Percentiles rank a stretch among this genome's conserved stretches.
phyloP scores from a whole-genome alignment of 2,113 vertebrate genomes.

The Gnathonemus echidnorhynchus region DNA sequence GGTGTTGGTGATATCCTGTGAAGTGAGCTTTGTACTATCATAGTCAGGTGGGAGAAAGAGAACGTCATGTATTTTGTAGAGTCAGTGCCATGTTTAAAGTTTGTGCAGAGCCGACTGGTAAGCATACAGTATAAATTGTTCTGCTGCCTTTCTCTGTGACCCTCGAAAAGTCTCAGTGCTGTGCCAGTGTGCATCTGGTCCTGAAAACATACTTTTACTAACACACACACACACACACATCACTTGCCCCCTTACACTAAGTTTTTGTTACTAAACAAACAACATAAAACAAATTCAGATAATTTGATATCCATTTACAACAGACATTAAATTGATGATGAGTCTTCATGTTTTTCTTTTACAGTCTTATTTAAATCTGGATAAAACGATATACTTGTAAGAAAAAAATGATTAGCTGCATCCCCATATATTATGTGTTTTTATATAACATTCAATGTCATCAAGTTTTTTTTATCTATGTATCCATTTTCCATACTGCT shows the following conservation, averaged over 20 bases:
- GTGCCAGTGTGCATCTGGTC: constrained; percentile 27
- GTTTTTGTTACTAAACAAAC: background rate
- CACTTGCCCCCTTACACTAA: background rate
- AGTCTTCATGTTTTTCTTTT: background rate
- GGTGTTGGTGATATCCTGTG: constrained; percentile 38
- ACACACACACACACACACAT: background rate
- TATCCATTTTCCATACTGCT: background rate
- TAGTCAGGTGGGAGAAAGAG: constrained; percentile 21
- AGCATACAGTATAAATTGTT: constrained; percentile 25
- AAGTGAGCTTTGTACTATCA: constrained; percentile 31
- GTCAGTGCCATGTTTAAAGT: constrained; percentile 5
- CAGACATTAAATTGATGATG: background rate
- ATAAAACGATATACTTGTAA: background rate
- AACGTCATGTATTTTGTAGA: background rate
- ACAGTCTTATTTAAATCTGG: background rate
- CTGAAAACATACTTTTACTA: background rate
- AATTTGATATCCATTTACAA: background rate
- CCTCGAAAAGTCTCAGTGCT: constrained; percentile 21
- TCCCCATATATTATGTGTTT: background rate
- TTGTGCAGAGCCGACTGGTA: background rate
- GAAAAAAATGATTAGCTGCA: background rate
- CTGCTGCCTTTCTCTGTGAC: constrained; percentile 27
- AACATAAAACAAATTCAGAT: background rate
- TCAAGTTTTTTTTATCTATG: background rate
- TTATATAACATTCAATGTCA: background rate